phyloP scores from a whole-genome alignment of 2,888 invertebrate species.

The Liposcelis brunnea region DNA sequence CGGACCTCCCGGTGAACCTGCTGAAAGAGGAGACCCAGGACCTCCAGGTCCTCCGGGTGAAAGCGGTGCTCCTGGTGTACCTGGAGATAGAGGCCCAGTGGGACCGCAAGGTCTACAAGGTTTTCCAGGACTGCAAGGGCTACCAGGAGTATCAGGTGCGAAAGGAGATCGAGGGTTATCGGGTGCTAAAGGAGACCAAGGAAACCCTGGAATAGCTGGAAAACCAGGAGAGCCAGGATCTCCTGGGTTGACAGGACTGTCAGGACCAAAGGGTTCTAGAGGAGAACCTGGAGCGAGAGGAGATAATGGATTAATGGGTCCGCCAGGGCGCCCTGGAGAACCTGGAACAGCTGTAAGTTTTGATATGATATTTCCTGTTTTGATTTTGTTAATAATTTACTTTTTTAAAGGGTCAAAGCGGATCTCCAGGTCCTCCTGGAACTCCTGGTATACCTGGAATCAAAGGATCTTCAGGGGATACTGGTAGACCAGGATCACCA shows the following conservation, averaged over 20 bases:
- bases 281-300: conserved; percentile 64
- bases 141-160: conserved; percentile 26
- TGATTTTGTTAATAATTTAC: background rate
- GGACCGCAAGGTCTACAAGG: conserved; percentile 55
- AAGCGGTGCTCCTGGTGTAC: conserved; percentile 48
- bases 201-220: conserved; percentile 26
- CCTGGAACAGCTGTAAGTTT: conserved; percentile 39
- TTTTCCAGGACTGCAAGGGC: conserved; percentile 39
- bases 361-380: background rate
- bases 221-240: conserved; percentile 44
- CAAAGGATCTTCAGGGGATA: conserved; percentile 53
- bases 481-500: conserved; percentile 45
- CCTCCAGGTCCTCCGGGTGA: conserved; percentile 52
- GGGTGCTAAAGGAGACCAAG: conserved; percentile 13
- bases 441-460: conserved; percentile 45
- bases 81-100: conserved; percentile 54
- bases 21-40: conserved; percentile 62
- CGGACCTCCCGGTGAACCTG: conserved; percentile 66
- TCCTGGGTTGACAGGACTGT: conserved; percentile 39
- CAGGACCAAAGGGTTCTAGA: conserved; percentile 54
- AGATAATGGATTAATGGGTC: conserved; percentile 40
- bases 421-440: conserved; percentile 49
- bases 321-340: conserved; percentile 61
- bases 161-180: conserved; percentile 49
- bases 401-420: conserved; percentile 48